Evolutionary conservation across 1,140 invertebrate species (phyloP).

Genomic region (Ceratosolen fusciceps): DNA sequence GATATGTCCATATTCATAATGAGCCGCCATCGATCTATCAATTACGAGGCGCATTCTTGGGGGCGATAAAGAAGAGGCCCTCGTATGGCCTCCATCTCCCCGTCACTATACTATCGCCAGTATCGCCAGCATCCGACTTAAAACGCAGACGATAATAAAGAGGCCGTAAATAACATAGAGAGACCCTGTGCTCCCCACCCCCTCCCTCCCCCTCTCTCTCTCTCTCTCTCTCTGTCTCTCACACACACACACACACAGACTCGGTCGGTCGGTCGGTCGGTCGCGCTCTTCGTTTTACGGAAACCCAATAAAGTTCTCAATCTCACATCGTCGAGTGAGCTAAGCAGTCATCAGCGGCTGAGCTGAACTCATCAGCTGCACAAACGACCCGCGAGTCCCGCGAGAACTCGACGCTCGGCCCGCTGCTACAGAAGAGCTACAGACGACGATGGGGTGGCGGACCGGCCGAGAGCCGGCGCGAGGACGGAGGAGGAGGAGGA

Average conservation of each 20-base stretch:
- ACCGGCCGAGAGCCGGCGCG: not conserved
- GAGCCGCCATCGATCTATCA: not conserved
- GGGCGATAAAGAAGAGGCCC: not conserved
- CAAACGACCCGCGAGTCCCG: not conserved
- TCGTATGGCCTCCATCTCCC: too few species aligned
- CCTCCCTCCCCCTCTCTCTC: too few species aligned
- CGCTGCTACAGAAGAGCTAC: too few species aligned
- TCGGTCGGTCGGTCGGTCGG: too few species aligned
- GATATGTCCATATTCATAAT: not conserved
- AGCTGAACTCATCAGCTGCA: not conserved
- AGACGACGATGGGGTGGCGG: too few species aligned
- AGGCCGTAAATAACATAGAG: constrained; percentile 42
- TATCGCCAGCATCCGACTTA: not conserved
- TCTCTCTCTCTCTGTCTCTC: too few species aligned
- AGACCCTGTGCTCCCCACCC: too few species aligned
- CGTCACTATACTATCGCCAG: too few species aligned
- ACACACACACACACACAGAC: too few species aligned
- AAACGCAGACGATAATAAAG: constrained; percentile 53
- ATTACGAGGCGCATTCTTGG: not conserved
- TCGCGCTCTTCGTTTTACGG: constrained; percentile 12
- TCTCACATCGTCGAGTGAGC: constrained; percentile 40
- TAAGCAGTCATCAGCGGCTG: not conserved
- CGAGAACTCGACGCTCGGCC: not conserved
- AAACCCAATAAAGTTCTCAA: constrained; percentile 41
- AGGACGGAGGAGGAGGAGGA: constrained; percentile 28